Evolutionary conservation across 2,113 vertebrate genomes (phyloP).

Genomic region (Dipodomys ordii): DNA sequence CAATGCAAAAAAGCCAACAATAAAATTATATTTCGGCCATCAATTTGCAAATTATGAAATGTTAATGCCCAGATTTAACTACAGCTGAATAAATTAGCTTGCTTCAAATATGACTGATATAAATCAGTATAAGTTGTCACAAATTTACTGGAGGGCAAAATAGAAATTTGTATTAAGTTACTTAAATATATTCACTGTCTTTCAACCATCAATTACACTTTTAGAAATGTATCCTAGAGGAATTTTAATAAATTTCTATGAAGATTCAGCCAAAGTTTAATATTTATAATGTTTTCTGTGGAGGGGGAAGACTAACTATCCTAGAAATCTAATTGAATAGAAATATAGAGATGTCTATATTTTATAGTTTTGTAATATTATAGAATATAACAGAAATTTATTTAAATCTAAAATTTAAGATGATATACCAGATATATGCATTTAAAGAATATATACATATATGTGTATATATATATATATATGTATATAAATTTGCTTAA

Average conservation of each 20-base stretch:
- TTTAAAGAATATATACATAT: background rate
- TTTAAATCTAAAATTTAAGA: background rate
- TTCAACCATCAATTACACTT: slow-evolving; percentile 46
- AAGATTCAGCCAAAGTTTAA: slow-evolving; percentile 30
- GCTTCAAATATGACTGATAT: background rate
- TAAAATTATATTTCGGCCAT: slow-evolving; percentile 41
- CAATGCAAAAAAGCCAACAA: slow-evolving; percentile 59
- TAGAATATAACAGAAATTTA: background rate
- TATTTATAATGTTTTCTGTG: background rate
- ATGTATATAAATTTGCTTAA: background rate
- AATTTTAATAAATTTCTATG: slow-evolving; percentile 44
- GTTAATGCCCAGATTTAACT: slow-evolving; percentile 57
- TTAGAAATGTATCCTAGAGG: slow-evolving; percentile 44
- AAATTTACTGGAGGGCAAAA: slow-evolving; percentile 57
- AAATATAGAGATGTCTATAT: too few species aligned
- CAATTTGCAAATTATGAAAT: slow-evolving; percentile 60
- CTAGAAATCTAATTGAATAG: too few species aligned
- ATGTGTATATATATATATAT: background rate
- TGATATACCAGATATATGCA: background rate
- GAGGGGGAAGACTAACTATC: background rate
- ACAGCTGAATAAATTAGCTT: slow-evolving; percentile 49
- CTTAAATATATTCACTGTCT: slow-evolving; percentile 50
- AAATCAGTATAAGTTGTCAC: slow-evolving; percentile 59
- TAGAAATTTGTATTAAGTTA: slow-evolving; percentile 55
- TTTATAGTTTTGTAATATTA: too few species aligned